phyloP scores from a whole-genome alignment of 2,888 invertebrate species.

The Drosophila trichaetosa region DNA sequence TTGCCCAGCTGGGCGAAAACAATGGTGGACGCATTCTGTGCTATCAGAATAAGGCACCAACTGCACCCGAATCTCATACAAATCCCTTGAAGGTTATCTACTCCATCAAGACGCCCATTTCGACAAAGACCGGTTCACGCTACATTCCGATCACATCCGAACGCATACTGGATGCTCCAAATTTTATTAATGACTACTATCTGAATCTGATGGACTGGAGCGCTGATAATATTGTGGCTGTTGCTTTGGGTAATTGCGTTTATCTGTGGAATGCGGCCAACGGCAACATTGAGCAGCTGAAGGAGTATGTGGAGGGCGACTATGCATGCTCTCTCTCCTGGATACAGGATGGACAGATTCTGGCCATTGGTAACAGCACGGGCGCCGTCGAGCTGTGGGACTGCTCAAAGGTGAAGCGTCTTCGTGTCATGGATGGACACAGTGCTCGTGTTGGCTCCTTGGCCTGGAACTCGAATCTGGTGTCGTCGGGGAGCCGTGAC shows the following conservation, averaged over 20 bases:
- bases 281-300: constrained; percentile 94
- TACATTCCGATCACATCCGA: constrained; percentile 97
- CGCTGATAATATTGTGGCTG: constrained; percentile 94
- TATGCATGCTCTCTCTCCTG: constrained; percentile 94
- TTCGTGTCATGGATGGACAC: constrained; percentile 94
- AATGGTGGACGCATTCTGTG: constrained; percentile 91
- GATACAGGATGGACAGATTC: constrained; percentile 93
- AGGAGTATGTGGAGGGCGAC: constrained; percentile 92
- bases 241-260: constrained; percentile 92
- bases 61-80: constrained; percentile 94
- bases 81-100: constrained; percentile 94
- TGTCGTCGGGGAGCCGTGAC: constrained; percentile 93
- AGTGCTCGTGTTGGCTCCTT: constrained; percentile 94
- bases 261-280: constrained; percentile 97
- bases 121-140: constrained; percentile 91
- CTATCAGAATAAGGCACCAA: constrained; percentile 95
- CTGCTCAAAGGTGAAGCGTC: constrained; percentile 87
- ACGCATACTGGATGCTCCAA: constrained; percentile 98
- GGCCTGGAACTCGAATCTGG: constrained; percentile 95
- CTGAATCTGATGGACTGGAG: constrained; percentile 99
- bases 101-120: constrained; percentile 90
- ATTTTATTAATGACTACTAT: constrained; percentile 98
- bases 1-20: constrained; percentile 89
- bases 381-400: constrained; percentile 97
- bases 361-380: constrained; percentile 94